Base-by-base conservation (phyloP, 2,888 invertebrate species). In the Callyntrura guangdongensis region DNA sequence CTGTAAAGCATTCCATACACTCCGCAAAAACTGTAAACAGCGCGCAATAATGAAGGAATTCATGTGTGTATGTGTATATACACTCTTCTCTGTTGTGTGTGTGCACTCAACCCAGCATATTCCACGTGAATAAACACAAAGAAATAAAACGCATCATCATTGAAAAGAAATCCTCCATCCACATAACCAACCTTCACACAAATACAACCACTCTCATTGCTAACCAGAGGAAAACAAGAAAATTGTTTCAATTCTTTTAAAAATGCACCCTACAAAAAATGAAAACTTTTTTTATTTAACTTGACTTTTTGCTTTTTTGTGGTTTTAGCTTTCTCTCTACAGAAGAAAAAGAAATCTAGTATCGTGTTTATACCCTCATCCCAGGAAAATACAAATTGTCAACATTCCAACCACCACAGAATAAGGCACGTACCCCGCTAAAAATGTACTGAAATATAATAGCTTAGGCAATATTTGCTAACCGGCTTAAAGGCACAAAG, bases 121-220 rank as follows among this genome's bases (percentile, higher is more conserved):
- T 82, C 74, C 77, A 56, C 49, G 17, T 77, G 84, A 89, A 83
- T 83, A 64, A 84, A 17, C 72, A 77, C 25, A 25, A 61, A 79
- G 77, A 77, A 81, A 81, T 81, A 81, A 81, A 81, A 81, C 81
- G 81, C 67, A 82, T 84, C 67, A 82, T 84, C 89, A 89, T 89
- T 84, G 89, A 84, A 77, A 83, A 82, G 56, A 53, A 61, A 87
- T n/a, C 14, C 74, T 53, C 25, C 20, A n/a, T 59, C 72, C 3
- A 45, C 72, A n/a, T n/a, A 47, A 9, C 22, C 81, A 61, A 36
- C 45, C 45, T 59, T 14, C 53, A 79, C 79, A 74, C 45, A 74
- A 47, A n/a, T 6, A 36, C 36, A 2, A 36, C 36, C 6, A 36
- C 3, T 36, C 36, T 36, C 6, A 36, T 2, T 2, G 36, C 36